Base-by-base conservation (phyloP, 2,113 vertebrate species). In the Leptobrachium ailaonicum region DNA sequence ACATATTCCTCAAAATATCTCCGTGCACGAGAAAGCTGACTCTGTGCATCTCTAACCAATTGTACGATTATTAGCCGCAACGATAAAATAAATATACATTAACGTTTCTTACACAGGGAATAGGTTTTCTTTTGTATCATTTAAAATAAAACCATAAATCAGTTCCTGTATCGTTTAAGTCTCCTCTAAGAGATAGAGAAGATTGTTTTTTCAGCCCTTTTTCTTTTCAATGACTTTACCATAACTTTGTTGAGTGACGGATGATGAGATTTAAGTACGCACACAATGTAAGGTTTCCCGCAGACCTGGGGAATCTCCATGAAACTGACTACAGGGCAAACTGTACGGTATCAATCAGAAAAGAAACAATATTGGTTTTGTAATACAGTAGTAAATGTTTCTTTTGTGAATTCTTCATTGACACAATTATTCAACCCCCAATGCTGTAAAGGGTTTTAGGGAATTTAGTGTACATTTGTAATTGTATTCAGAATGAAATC, bases 291-390 rank as follows among this genome's bases (percentile, higher is more conserved):
- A 73, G 47, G 82, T 84, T 84, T 79, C 80, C 71, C 81, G 76
- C 47, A 82, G 45, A 71, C 58, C 80, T 41, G 12, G 72, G 67
- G 71, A 81, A 6, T 82, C 1, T 80, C 67, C 75, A 42, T 68
- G 11, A 70, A 41, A 85, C 11, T 1, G 32, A 85, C 13, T 2
- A 4, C n/a, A 76, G 82, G 81, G 66, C 13, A 87, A 82, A 82
- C 12, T 47, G 70, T n/a, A 80, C 13, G 32, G 85, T 83, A 84
- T 84, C 81, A 83, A 84, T 74, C 83, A 83, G 77, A 85, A 85
- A 81, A 50, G 20, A 68, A 11, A 82, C 68, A 58, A 75, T 10
- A n/a, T n/a, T n/a, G n/a, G n/a, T n/a, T n/a, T n/a, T n/a, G n/a
- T n/a, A n/a, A n/a, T n/a, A n/a, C n/a, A n/a, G n/a, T n/a, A n/a